A percentile compares a stretch with the other conserved stretches of the same genome.
Evolutionary conservation across 2,888 invertebrate species (phyloP).

Genomic region (Chymomyza caudatula): DNA sequence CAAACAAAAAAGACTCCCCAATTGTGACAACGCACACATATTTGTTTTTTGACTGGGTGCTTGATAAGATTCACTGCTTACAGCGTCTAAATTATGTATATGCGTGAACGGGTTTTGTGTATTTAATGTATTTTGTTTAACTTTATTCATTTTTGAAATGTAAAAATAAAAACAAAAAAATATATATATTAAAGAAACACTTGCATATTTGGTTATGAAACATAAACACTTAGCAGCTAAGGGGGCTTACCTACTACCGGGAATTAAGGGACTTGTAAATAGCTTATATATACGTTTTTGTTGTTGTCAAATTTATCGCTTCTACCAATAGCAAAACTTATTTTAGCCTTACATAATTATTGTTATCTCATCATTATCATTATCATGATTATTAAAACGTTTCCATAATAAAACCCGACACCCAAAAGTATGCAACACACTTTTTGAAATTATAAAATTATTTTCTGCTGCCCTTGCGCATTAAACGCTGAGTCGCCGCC

Average conservation of each 20-base stretch:
- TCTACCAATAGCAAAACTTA: slow-evolving; percentile 31
- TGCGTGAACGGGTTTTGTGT: slow-evolving; percentile 14
- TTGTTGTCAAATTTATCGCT: slow-evolving; percentile 35
- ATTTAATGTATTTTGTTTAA: slow-evolving; percentile 32
- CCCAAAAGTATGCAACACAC: slow-evolving; percentile 36
- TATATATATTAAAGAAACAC: slow-evolving; percentile 24
- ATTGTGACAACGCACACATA: slow-evolving; percentile 34
- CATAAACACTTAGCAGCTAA: slow-evolving; percentile 40
- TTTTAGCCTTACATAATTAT: slow-evolving; percentile 9
- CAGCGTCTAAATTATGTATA: slow-evolving; percentile 27
- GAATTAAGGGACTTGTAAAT: not conserved
- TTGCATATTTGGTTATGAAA: slow-evolving; percentile 17
- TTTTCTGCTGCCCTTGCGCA: slow-evolving; percentile 67
- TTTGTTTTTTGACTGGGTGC: slow-evolving; percentile 2
- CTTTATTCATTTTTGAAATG: slow-evolving; percentile 51
- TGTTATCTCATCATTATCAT: slow-evolving; percentile 10
- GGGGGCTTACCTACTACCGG: slow-evolving; percentile 9
- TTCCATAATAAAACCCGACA: slow-evolving; percentile 17
- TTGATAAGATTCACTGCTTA: slow-evolving; percentile 45
- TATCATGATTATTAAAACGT: slow-evolving; percentile 5
- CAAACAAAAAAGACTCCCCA: slow-evolving; percentile 4
- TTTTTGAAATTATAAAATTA: slow-evolving; percentile 26
- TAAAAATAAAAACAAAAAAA: slow-evolving; percentile 28
- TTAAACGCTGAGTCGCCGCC: slow-evolving; percentile 52
- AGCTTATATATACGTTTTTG: slow-evolving; percentile 17